Percentiles rank a stretch among this genome's conserved stretches.
Conservation (phyloP, 2,113 vertebrate species). For the Butorides virescens region DNA sequence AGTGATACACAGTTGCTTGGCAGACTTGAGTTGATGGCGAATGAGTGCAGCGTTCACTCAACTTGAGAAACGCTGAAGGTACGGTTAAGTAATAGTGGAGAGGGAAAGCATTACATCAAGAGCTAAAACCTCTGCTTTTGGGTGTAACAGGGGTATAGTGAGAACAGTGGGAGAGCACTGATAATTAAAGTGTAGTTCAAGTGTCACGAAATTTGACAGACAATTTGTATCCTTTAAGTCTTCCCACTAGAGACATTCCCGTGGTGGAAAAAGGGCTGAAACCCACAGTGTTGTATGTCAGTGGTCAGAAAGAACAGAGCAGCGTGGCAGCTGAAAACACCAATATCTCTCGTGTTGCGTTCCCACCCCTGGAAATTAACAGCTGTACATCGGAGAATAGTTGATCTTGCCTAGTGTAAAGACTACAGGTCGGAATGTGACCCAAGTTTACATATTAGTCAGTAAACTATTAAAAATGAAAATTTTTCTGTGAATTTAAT, state of each 20-base stretch:
- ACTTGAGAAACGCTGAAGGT: neutral
- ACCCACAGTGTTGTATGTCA: accelerated
- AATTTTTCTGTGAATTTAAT: neutral
- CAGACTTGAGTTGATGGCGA: neutral
- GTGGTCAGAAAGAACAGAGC: neutral
- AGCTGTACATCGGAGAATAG: neutral
- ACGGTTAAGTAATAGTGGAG: neutral
- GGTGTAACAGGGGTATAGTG: neutral
- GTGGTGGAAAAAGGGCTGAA: neutral
- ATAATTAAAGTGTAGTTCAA: neutral
- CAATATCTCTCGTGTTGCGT: neutral
- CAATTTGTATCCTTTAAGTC: neutral
- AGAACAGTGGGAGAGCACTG: neutral
- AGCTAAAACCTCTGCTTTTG: neutral
- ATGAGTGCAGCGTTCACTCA: neutral
- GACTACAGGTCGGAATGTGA: neutral
- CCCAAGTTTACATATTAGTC: neutral
- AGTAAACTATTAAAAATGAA: neutral
- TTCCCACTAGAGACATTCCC: neutral
- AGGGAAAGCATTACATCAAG: neutral
- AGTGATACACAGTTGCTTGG: neutral
- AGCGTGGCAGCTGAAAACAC: neutral
- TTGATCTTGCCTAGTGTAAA: neutral
- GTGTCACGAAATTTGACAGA: neutral
- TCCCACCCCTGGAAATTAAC: neutral